Evolutionary conservation across 2,113 vertebrate species (phyloP), one percentile per base, ranked within the genome.

Genomic region (Nibea coibor): DNA sequence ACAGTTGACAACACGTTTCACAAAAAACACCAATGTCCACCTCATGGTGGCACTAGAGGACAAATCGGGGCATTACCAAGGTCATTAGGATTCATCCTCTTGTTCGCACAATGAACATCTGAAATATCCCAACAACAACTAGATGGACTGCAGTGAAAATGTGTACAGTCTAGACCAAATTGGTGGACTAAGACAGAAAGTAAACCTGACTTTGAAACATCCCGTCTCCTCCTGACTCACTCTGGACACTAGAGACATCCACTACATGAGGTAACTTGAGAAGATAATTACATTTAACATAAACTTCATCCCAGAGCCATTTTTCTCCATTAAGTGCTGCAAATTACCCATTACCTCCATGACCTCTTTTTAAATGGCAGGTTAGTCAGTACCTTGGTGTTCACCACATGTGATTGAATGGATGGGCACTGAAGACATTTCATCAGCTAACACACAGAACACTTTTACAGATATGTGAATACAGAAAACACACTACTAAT

Each of bases 241-340:
- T 68, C 62, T 51, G 39, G n/a, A 72, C 47, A n/a, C 15, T 4
- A 11, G 54, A 67, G 35, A 42, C 1, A 14, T 63, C 42, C 26
- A 39, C 31, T 63, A 16, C 50, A 35, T 65, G 12, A 56, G 75
- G 76, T 72, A 84, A 86, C 75, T 73, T 50, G 3, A 42, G 43
- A 79, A 83, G 74, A 81, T 82, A 78, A 90, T 92, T 87, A 70
- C 14, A 82, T 78, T 77, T 69, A 78, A 76, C 81, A 80, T 73
- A 65, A 89, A 88, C 82, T 79, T 72, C 28, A 26, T 58, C 64
- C 45, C 43, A 5, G 45, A 80, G 78, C 51, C 73, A 85, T 89
- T 83, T 86, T 76, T 89, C 87, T 86, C 65, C 61, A 88, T 90
- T 88, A 85, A 86, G 63, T 61, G 80, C 64, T 61, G 54, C 66